These are phyloP conservation scores for Heliangelus exortis DNA, from an alignment of 2,797 vertebrate species.

Conservation along the genomic window DNA sequence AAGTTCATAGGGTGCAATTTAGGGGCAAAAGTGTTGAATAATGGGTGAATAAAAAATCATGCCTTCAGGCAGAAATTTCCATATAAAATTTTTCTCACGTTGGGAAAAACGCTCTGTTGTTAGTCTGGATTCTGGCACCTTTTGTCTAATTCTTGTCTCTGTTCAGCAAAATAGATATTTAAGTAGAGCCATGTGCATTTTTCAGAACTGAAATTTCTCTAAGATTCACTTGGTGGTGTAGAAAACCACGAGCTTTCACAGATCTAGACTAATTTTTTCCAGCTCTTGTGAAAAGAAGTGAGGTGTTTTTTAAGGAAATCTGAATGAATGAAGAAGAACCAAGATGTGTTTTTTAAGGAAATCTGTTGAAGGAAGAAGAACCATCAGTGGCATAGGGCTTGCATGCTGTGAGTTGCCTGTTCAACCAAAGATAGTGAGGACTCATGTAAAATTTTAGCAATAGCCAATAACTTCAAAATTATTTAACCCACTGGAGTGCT, in stretches of 20 bases:
- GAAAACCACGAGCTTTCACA: not conserved
- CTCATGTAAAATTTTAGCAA: not conserved
- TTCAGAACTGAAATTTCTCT: not conserved
- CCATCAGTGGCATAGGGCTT: not conserved
- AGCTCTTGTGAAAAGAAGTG: not conserved
- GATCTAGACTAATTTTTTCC: not conserved
- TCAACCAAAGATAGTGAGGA: not conserved
- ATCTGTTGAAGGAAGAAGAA: not conserved
- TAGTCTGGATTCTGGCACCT: not conserved
- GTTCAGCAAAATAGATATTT: not conserved
- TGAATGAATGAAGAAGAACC: not conserved
- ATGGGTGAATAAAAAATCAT: not conserved
- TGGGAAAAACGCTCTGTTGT: not conserved
- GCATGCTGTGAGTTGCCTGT: not conserved
- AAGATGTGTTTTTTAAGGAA: not conserved
- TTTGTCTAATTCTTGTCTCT: not conserved
- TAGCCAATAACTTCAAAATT: not conserved
- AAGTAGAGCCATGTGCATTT: not conserved
- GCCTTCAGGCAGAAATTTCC: not conserved
- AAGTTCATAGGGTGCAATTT: not conserved
- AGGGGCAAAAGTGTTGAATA: not conserved
- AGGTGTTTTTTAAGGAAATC: not conserved
- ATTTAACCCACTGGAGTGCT: not conserved
- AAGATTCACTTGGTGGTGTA: not conserved
- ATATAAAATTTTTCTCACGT: not conserved